Base-by-base conservation (phyloP, 1,140 invertebrate genomes). In the Drosophila suzukii region DNA sequence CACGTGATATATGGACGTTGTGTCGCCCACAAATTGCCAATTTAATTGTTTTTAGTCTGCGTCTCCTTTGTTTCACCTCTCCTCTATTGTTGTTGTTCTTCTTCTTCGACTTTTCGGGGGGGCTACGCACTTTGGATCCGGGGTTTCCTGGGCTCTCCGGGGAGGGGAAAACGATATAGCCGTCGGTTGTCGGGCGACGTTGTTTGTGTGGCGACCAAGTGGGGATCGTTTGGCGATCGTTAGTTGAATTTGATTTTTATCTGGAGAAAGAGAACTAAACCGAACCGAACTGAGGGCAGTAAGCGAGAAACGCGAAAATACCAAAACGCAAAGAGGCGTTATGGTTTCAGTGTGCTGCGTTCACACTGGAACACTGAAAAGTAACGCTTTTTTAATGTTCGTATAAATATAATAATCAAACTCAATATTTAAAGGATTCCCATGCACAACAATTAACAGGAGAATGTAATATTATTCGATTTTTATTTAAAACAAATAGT, bases 61-160 rank as follows among this genome's bases (percentile, higher is more conserved):
- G 63, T 82, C 82, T 85, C 83, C 82, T 86, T 86, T 86, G 82
- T 86, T 86, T 86, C 78, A 76, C 83, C 75, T 82, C 82, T 77
- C 61, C 58, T 24, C 73, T 62, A 30, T 53, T 59, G 27, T 60
- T 58, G 30, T 73, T 55, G 30, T 49, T 41, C 78, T 78, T 75
- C 74, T 59, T 78, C 54, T 68, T 77, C 39, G 13, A 34, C 66
- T 34, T 51, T 30, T 30, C 3, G 3, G 27, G 43, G 47, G 49
- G 50, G 30, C 43, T 71, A 30, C 56, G 27, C 55, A 44, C 39
- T 44, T 70, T 56, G 55, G 38, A 56, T 38, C 30, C 34, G 60
- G 38, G 24, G 13, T 27, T 46, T 38, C 27, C 17, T 32, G 53
- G 67, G 32, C 12, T 51, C 15, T 57, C 24, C 36, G 34, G 30